These are phyloP conservation scores for Pseudomyrmex cubaensis DNA, from an alignment of 1,140 invertebrate genomes.

Conservation along the genomic window DNA sequence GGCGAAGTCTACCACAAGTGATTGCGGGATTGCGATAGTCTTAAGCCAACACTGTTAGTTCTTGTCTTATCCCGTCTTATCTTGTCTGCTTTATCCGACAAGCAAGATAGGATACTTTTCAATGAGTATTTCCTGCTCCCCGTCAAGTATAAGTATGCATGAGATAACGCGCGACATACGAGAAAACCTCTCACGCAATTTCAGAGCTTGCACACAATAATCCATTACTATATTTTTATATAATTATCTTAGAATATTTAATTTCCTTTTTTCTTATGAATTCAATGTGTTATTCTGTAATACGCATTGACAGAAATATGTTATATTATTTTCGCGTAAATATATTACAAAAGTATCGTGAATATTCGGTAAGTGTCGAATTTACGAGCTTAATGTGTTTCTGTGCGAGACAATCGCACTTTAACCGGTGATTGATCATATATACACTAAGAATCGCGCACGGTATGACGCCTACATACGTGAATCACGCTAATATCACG, in stretches of 20 bases:
- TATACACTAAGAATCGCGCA: constrained; percentile 18
- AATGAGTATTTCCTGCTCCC: constrained; percentile 18
- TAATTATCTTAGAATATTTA: neutral
- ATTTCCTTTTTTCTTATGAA: neutral
- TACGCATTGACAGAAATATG: too few species aligned
- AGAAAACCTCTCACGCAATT: neutral
- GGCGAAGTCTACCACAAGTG: constrained; percentile 43
- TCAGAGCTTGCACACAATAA: too few species aligned
- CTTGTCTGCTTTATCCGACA: constrained; percentile 52
- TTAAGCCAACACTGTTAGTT: constrained; percentile 57
- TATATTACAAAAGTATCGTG: too few species aligned
- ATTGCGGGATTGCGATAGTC: constrained; percentile 56
- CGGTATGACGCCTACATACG: neutral
- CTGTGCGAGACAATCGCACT: constrained; percentile 4
- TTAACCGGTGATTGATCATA: constrained; percentile 15
- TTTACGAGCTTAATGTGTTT: neutral
- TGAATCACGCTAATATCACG: constrained; percentile 44
- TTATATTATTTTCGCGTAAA: too few species aligned
- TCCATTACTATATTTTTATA: neutral
- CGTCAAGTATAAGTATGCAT: neutral
- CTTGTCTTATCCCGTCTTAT: constrained; percentile 53
- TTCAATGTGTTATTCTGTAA: too few species aligned
- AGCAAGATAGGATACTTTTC: constrained; percentile 30
- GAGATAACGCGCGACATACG: neutral
- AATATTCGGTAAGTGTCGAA: neutral